Base-by-base conservation (phyloP, 2,888 invertebrate genomes). In the Polia nebulosa region DNA sequence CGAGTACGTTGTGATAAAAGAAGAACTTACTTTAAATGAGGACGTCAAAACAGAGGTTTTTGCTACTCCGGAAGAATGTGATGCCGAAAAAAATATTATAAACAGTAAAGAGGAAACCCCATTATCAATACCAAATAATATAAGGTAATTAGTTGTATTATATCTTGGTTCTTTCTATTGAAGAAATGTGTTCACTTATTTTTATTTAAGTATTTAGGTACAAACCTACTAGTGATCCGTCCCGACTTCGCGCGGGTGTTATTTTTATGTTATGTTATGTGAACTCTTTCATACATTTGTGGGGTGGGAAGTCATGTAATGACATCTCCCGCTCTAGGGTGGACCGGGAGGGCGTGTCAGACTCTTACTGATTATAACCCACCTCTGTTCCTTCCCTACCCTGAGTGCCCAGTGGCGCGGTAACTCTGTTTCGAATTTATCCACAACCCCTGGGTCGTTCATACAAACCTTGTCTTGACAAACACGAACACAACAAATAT, bases 1-100 rank as follows among this genome's bases (percentile, higher is more conserved):
- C 36, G 69, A 75, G 20, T 53, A 29, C 22, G 69, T 74, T 45
- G 44, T 41, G 41, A 69, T 82, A 41, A 82, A 83, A 65, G 32
- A 55, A 65, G 81, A 82, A 56, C 70, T 75, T n/a, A 65, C 71
- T 0, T 4, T 64, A 25, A 39, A 49, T n/a, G 65, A 56, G 22
- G 60, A 58, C 4, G 29, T 8, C 0, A 61, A 64, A 20, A 63
- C 47, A 15, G 75, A 45, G 13, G 32, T n/a, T 17, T 7, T 34
- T 1, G 0, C 20, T 5, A 15, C n/a, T 15, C 25, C 32, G n/a
- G 47, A 29, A 15, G 17, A 47, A 34, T 47, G 29, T 49, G 67
- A n/a, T 3, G 27, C 72, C 8, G 78, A 68, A 59, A 55, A 20
- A 44, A 25, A 8, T 5, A 27, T 32, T 6, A 32, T 45, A 17